Percentiles rank a stretch among this genome's conserved stretches.
Conservation (phyloP, 2,888 invertebrate genomes). For the Boloria euphrosyne region DNA sequence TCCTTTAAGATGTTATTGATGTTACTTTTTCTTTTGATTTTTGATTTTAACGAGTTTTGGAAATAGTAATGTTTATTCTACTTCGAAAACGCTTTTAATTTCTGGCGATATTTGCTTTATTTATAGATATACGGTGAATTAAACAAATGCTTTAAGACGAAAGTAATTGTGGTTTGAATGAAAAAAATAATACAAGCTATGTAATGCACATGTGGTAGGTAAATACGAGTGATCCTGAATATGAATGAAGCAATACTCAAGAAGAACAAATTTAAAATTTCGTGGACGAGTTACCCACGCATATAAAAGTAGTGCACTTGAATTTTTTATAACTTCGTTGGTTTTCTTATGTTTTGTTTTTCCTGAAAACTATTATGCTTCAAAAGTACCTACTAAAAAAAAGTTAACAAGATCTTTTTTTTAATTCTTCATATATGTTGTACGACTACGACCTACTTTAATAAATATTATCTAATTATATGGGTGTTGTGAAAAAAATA, state of each 20-base stretch:
- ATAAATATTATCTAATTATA: too few species aligned
- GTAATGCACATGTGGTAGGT: not conserved
- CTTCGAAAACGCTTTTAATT: not conserved
- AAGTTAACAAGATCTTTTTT: too few species aligned
- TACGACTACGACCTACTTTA: too few species aligned
- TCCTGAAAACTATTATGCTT: not conserved
- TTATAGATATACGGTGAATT: too few species aligned
- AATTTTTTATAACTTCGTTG: not conserved
- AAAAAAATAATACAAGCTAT: not conserved
- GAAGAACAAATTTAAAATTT: slow-evolving; percentile 3
- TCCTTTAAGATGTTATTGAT: slow-evolving; percentile 7
- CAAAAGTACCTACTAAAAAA: too few species aligned
- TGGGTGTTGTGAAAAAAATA: too few species aligned
- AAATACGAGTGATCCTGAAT: not conserved
- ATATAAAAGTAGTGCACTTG: not conserved
- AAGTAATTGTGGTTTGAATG: not conserved
- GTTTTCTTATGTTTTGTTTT: not conserved
- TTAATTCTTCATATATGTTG: too few species aligned
- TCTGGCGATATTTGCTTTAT: not conserved
- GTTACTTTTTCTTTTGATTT: slow-evolving; percentile 11
- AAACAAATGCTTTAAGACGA: too few species aligned
- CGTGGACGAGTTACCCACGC: not conserved
- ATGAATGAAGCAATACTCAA: slow-evolving; percentile 5
- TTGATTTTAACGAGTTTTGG: too few species aligned
- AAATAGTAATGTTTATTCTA: slow-evolving; percentile 2